phyloP scores from a whole-genome alignment of 2,888 invertebrate species.

The Ephialtes manifestator region DNA sequence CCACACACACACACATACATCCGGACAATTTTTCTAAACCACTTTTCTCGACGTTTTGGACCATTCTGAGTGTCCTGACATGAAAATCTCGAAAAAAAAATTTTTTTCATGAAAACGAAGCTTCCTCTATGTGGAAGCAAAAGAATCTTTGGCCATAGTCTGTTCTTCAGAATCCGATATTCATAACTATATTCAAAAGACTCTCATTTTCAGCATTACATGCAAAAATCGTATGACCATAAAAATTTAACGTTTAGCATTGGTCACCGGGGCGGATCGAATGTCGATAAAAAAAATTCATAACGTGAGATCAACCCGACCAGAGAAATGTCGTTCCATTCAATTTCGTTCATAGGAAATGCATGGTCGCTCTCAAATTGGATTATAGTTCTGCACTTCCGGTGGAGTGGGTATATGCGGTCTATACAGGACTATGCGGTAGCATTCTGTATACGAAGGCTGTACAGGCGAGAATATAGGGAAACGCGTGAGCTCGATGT shows the following conservation, averaged over 20 bases:
- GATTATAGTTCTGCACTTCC: slow-evolving; percentile 50
- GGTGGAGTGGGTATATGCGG: neutral
- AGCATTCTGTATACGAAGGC: neutral
- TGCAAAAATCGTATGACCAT: neutral
- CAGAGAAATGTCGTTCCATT: slow-evolving; percentile 20
- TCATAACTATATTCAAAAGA: neutral
- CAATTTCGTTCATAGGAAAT: slow-evolving; percentile 22
- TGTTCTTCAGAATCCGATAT: slow-evolving; percentile 19
- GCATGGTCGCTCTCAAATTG: slow-evolving; percentile 29
- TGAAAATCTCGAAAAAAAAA: no score
- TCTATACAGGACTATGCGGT: neutral
- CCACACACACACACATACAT: no score
- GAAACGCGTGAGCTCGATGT: slow-evolving; percentile 30
- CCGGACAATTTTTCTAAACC: no score
- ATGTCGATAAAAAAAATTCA: slow-evolving; percentile 18
- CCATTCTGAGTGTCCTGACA: no score
- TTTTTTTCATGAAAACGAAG: no score
- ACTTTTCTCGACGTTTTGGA: no score
- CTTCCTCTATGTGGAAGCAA: no score
- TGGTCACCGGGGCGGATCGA: neutral
- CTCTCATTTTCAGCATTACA: neutral
- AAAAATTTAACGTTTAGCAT: neutral
- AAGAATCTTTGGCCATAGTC: neutral
- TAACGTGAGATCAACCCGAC: neutral
- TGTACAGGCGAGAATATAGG: neutral